Evolutionary conservation across 2,888 invertebrate species (phyloP).

Genomic region (Macroteleia sp.): DNA sequence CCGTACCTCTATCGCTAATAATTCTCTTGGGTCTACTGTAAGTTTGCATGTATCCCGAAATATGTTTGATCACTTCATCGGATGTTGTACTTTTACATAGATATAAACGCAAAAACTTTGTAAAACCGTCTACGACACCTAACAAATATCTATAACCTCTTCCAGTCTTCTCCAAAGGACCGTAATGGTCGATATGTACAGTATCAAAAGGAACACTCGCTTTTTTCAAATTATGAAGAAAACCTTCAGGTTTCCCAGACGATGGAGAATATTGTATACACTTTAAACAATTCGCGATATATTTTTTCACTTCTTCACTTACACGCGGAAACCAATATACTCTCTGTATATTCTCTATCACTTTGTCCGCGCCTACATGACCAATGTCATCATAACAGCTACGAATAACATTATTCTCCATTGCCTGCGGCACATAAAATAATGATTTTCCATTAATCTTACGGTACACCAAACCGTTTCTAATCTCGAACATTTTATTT

Average conservation of each 20-base stretch:
- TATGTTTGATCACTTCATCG: conserved; percentile 26
- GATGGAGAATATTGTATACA: background rate
- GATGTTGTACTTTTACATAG: background rate
- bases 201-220: background rate
- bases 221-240: background rate
- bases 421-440: background rate
- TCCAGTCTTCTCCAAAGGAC: conserved; percentile 1
- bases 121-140: conserved; percentile 67
- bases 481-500: conserved; percentile 55
- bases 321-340: conserved; percentile 10
- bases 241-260: background rate
- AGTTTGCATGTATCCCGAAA: background rate
- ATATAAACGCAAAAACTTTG: background rate
- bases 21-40: background rate
- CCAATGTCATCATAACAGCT: conserved; percentile 48
- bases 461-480: conserved; percentile 63
- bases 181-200: conserved; percentile 7
- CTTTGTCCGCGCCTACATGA: conserved; percentile 49
- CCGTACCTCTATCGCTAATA: conserved; percentile 1
- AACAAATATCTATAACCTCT: background rate
- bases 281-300: background rate
- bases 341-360: conserved; percentile 23
- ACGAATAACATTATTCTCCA: conserved; percentile 18
- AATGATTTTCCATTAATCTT: conserved; percentile 36
- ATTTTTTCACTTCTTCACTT: background rate